Base-by-base conservation (phyloP, 2,113 vertebrate genomes). In the Salvator merianae region DNA sequence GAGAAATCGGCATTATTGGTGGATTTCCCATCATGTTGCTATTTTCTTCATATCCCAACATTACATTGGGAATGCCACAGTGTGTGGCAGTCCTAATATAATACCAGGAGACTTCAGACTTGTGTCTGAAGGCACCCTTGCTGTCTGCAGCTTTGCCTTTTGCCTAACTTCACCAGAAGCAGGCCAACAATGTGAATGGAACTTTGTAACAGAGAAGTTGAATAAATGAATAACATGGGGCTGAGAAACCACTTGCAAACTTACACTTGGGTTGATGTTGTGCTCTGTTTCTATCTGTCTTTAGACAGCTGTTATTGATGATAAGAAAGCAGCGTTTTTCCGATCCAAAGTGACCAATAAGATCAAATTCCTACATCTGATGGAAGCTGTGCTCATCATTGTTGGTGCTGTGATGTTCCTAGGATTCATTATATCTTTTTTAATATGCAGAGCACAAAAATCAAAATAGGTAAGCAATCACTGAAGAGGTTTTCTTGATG, bases 241-340 rank as follows among this genome's bases (percentile, higher is more conserved):
- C 62, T 32, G 32, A 32, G 32, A 36, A 63, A 77, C 1, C 1
- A 5, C 34, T 85, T 81, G 30, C 14, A 16, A n/a, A 3, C 2
- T 34, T 65, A 71, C 28, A 30, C 13, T 86, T 70, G 71, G n/a
- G n/a, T n/a, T 87, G 40, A 82, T 0, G 0, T 75, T 88, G 85
- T 82, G 79, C 14, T 88, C 88, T 62, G 12, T 50, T 83, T 18
- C 95, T 95, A 4, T 86, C 5, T 53, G 81, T 24, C 95, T 95
- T 85, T 92, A 99, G 98, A 97, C 97, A 70, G 98, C 96, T 0
- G 82, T 87, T 36, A 79, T 99, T 88, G 97, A 97, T 2, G 96
- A 99, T 2, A 93, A 87, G 6, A 98, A 97, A 1, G 98, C 98
- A 7, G 85, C 96, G 70, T 93, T 91, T 95, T 97, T 99, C 87